phyloP scores from a whole-genome alignment of 2,797 vertebrate genomes.

The Notolepis coatsorum region DNA sequence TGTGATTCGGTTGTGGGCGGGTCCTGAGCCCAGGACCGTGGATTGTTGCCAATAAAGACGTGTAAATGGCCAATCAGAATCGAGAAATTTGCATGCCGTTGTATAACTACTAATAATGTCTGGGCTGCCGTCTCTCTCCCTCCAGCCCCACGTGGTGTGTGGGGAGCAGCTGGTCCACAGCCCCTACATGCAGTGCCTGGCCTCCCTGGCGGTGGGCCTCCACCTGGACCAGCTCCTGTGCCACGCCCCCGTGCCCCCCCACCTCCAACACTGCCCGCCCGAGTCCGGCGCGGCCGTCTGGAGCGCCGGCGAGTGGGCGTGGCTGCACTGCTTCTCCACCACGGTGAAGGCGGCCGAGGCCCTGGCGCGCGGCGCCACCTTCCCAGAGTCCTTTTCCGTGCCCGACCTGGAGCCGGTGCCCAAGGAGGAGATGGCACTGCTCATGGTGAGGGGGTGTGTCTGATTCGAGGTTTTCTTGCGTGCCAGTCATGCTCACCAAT shows the following conservation, averaged over 20 bases:
- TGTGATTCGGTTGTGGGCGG: too few species aligned
- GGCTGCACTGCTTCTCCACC: slow-evolving; percentile 96
- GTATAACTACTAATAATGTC: not conserved
- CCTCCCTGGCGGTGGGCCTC: slow-evolving; percentile 95
- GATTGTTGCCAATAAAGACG: too few species aligned
- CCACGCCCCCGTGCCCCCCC: slow-evolving; percentile 86
- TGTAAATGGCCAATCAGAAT: too few species aligned
- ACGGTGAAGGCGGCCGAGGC: slow-evolving; percentile 97
- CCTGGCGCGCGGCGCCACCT: slow-evolving; percentile 88
- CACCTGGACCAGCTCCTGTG: slow-evolving; percentile 93
- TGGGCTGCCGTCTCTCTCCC: not conserved
- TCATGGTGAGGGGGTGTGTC: slow-evolving; percentile 89
- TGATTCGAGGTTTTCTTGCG: too few species aligned
- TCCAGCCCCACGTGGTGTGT: slow-evolving; percentile 94
- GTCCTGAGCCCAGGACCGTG: too few species aligned
- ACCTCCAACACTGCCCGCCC: slow-evolving; percentile 82
- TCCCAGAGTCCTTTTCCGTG: slow-evolving; percentile 93
- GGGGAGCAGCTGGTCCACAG: slow-evolving; percentile 98
- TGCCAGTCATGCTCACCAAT: too few species aligned
- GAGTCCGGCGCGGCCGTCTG: slow-evolving; percentile 83
- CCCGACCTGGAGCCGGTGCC: slow-evolving; percentile 95
- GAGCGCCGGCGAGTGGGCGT: slow-evolving; percentile 94
- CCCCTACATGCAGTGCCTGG: slow-evolving; percentile 97
- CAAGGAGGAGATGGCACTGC: slow-evolving; percentile 89
- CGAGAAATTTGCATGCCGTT: too few species aligned